These are phyloP conservation scores for Amphipoea oculea DNA, from an alignment of 2,888 invertebrate species.

Conservation along the genomic window DNA sequence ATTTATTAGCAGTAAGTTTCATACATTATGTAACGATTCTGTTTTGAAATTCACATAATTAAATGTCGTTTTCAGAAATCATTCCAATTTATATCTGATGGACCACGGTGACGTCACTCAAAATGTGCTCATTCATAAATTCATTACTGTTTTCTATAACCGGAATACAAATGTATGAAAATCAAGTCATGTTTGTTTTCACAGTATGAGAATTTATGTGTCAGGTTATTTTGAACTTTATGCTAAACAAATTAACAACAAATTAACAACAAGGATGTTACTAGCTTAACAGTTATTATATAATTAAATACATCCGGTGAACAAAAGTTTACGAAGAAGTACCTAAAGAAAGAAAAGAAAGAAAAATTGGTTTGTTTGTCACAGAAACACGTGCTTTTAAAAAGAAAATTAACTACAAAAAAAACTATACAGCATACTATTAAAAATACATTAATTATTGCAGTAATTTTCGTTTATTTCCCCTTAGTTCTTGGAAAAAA, in stretches of 20 bases:
- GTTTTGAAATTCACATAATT: too few relatives aligned
- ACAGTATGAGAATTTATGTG: background rate
- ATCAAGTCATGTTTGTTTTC: background rate
- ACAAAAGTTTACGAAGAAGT: background rate
- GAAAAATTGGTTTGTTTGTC: too few relatives aligned
- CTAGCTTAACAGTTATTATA: background rate
- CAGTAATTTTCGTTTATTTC: background rate
- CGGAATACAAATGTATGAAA: background rate
- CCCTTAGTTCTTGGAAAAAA: background rate
- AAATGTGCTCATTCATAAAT: conserved; percentile 2
- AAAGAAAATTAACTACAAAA: too few relatives aligned
- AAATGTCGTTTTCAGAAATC: conserved; percentile 12
- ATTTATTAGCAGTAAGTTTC: too few relatives aligned
- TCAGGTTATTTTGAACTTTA: background rate
- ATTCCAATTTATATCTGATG: conserved; percentile 1
- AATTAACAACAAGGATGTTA: background rate
- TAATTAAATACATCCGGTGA: too few relatives aligned
- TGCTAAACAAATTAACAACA: background rate
- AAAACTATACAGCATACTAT: too few relatives aligned
- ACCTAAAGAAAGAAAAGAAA: too few relatives aligned
- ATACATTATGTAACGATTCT: too few relatives aligned
- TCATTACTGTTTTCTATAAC: conserved; percentile 10
- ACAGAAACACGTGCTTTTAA: too few relatives aligned
- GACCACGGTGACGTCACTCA: background rate
- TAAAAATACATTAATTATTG: background rate